Percentiles rank a stretch among this genome's conserved stretches.
phyloP scores from a whole-genome alignment of 2,113 vertebrate genomes.

The Rhinolophus ferrumequinum region DNA sequence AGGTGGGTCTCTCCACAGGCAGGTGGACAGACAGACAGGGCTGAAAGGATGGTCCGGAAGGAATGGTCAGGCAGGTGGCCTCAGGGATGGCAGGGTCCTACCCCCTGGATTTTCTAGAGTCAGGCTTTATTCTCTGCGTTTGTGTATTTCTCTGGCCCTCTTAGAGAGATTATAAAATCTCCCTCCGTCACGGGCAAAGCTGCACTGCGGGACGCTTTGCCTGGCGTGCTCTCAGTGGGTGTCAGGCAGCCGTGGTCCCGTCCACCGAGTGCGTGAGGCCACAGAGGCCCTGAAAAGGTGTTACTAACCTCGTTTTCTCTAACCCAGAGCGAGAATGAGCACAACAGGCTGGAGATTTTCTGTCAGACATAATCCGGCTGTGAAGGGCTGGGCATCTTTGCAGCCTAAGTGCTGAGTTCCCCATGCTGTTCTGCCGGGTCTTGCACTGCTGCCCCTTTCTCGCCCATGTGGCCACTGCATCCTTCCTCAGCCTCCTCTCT shows the following conservation, averaged over 20 bases:
- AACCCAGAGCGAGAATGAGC: neutral
- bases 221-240: neutral
- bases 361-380: neutral
- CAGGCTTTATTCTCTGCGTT: neutral
- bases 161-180: too few species aligned
- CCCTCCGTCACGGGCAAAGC: neutral
- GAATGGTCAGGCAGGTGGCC: neutral
- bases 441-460: neutral
- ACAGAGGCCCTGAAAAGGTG: neutral
- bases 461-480: fast-evolving
- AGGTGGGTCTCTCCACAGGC: neutral
- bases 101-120: neutral
- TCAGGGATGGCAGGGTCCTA: neutral
- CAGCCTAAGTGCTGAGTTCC: neutral
- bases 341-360: too few species aligned
- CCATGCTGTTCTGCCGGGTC: neutral
- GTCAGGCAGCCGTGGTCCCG: neutral
- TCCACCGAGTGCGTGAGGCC: neutral
- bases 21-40: neutral
- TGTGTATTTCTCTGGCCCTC: neutral
- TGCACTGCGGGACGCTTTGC: neutral
- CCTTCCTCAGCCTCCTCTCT: neutral
- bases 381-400: neutral
- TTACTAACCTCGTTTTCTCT: neutral
- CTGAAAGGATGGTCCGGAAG: neutral